A percentile compares a stretch with the other conserved stretches of the same genome.
phyloP scores from a whole-genome alignment of 2,888 invertebrate genomes.

The Daptonema setosum region DNA sequence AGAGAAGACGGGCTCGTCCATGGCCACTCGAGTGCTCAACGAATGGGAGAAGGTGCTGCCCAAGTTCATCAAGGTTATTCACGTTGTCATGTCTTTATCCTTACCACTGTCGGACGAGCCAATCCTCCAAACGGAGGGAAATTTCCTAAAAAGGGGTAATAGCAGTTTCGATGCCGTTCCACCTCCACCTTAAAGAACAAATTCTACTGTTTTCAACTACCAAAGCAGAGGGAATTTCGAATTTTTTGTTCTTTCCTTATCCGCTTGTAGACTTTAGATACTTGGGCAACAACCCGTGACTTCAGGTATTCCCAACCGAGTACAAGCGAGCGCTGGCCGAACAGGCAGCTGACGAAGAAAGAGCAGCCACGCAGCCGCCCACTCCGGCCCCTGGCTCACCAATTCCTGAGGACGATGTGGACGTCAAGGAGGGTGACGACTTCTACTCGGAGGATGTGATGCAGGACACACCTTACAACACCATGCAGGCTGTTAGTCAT shows the following conservation, averaged over 20 bases:
- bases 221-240: too few species aligned
- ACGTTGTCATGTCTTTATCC: too few species aligned
- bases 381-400: too few species aligned
- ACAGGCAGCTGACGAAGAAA: slow-evolving; percentile 28
- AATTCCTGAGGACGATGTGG: slow-evolving; percentile 9
- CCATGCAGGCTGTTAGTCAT: slow-evolving; percentile 7
- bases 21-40: slow-evolving; percentile 54
- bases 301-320: slow-evolving; percentile 73
- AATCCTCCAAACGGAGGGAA: too few species aligned
- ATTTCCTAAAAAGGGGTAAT: too few species aligned
- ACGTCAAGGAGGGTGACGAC: slow-evolving; percentile 65
- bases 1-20: slow-evolving; percentile 60
- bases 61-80: slow-evolving; percentile 65
- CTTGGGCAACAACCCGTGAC: too few species aligned
- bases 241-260: too few species aligned
- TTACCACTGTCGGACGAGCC: too few species aligned
- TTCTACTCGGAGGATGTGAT: slow-evolving; percentile 44
- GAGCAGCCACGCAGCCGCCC: slow-evolving; percentile 13
- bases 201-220: too few species aligned
- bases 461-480: slow-evolving; percentile 7
- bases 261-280: too few species aligned
- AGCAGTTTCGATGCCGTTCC: too few species aligned
- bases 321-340: slow-evolving; percentile 69
- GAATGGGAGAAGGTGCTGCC: slow-evolving; percentile 54
- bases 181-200: too few species aligned